Conservation (phyloP, 2,797 vertebrate genomes). For the Anableps anableps region DNA sequence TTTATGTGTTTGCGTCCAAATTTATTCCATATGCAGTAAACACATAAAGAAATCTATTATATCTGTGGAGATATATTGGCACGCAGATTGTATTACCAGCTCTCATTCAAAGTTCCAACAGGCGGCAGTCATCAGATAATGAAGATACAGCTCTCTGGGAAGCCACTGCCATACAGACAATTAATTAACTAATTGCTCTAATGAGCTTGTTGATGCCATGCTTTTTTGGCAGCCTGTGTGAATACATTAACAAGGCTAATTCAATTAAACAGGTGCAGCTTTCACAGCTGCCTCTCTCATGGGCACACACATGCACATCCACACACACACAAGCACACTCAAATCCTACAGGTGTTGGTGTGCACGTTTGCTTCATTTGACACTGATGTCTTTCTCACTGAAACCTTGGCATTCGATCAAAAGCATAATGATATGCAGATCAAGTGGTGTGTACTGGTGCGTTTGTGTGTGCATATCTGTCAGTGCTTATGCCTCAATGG, state of each 20-base stretch:
- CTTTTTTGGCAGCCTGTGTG: slow-evolving; percentile 82
- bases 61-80: slow-evolving; percentile 34
- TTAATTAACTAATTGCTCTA: slow-evolving; percentile 89
- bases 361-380: slow-evolving; percentile 66
- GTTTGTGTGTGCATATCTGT: slow-evolving; percentile 38
- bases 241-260: slow-evolving; percentile 87
- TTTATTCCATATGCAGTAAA: not conserved
- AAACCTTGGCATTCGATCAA: slow-evolving; percentile 79
- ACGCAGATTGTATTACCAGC: slow-evolving; percentile 70
- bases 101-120: slow-evolving; percentile 74
- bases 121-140: slow-evolving; percentile 84
- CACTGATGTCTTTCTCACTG: slow-evolving; percentile 75
- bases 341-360: slow-evolving; percentile 75
- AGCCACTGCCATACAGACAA: slow-evolving; percentile 80
- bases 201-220: slow-evolving; percentile 83
- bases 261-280: slow-evolving; percentile 87
- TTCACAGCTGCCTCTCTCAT: slow-evolving; percentile 80
- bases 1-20: slow-evolving; percentile 17
- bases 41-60: slow-evolving; percentile 29
- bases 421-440: slow-evolving; percentile 78
- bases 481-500: slow-evolving; percentile 59
- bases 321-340: slow-evolving; percentile 29
- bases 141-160: slow-evolving; percentile 83
- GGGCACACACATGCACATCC: slow-evolving; percentile 9
- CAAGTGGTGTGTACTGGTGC: slow-evolving; percentile 59